Evolutionary conservation across 2,888 invertebrate genomes (phyloP), one percentile per base, ranked within the genome.

Genomic region (Paralinhomoeus sp.): DNA sequence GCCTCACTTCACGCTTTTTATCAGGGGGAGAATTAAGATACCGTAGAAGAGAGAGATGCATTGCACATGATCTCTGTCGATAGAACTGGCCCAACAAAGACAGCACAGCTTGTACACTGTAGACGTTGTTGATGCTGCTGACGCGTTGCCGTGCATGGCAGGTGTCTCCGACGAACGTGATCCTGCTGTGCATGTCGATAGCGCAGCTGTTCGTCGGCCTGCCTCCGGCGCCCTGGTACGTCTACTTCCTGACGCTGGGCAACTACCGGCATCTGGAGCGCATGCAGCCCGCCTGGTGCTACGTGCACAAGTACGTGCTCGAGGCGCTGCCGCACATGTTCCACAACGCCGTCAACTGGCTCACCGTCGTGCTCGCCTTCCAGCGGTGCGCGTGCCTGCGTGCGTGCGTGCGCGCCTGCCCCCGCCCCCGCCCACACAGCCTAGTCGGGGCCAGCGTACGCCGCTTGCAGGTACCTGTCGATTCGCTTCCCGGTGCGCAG

Each of bases 301-400:
- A 57, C 44, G 44, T 57, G 41, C 54, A 54, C 45, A 58, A 58
- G 45, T 58, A 56, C 43, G 51, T 52, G 37, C 58, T 58, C 57
- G 61, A 61, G 44, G 60, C 55, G 13, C 44, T 61, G 36, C 83
- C 83, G 27, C 78, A 78, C 27, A 33, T 43, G 13, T 37, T 27
- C 22, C 85, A 85, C 67, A 84, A 85, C 15, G 82, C 84, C 3
- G 83, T 83, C 54, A 84, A 87, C 53, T 89, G 87, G 87, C 67
- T 87, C 54, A 87, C 87, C 0, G 69, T 87, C 51, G 78, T 82
- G 1, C 67, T 89, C 48, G 87, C 87, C 0, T 78, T 80, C 20
- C 89, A 89, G 66, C 71, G 87, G 53, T 57, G 20, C n/a, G 39
- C 18, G n/a, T 15, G n/a, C n/a, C n/a, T n/a, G n/a, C n/a, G n/a